Conservation (phyloP, 2,797 vertebrate species). For the Manis crassicaudata region DNA sequence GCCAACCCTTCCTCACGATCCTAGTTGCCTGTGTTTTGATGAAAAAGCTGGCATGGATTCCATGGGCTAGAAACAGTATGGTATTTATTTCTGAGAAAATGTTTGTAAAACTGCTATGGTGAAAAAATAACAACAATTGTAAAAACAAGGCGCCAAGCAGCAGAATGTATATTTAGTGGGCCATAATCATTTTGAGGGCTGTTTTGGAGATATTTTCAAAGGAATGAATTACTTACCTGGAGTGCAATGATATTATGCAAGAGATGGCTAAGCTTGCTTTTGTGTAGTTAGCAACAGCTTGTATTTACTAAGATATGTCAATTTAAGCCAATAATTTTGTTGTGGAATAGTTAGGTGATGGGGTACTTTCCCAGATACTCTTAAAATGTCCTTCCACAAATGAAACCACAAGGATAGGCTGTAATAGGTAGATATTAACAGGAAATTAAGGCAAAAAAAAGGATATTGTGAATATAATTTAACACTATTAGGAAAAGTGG, state of each 20-base stretch:
- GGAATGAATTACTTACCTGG: conserved; percentile 48
- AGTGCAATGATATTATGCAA: conserved; percentile 27
- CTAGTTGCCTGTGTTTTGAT: background rate
- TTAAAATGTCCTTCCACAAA: conserved; percentile 46
- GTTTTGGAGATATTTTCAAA: conserved; percentile 48
- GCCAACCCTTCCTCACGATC: background rate
- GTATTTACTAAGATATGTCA: conserved; percentile 52
- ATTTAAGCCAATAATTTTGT: conserved; percentile 64
- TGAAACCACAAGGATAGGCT: background rate
- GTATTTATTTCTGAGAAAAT: conserved; percentile 31
- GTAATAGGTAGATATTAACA: conserved; percentile 47
- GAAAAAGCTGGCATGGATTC: background rate
- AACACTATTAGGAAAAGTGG: background rate
- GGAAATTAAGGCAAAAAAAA: background rate
- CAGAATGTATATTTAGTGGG: background rate
- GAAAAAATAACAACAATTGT: background rate
- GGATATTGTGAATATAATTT: background rate
- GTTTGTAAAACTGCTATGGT: background rate
- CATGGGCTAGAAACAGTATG: background rate
- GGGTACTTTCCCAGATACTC: background rate
- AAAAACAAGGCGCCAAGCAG: background rate
- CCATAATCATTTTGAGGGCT: background rate
- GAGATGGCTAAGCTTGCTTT: background rate
- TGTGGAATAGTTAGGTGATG: conserved; percentile 61
- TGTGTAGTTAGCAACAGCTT: conserved; percentile 61